Evolutionary conservation across 2,113 vertebrate species (phyloP), one percentile per base, ranked within the genome.

Genomic region (Chaenogobius annularis): DNA sequence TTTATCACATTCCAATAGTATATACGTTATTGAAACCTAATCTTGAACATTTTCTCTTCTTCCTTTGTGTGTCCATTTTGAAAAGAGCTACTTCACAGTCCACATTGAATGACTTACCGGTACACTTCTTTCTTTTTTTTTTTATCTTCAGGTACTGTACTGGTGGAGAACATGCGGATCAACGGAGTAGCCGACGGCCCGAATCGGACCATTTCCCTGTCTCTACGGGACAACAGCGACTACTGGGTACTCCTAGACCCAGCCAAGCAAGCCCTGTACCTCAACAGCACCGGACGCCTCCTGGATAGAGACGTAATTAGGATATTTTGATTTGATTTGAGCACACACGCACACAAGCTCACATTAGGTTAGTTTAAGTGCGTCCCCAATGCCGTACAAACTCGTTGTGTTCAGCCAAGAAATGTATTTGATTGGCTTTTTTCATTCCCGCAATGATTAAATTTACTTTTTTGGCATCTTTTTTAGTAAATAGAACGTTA

Each of bases 151-250:
- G 98, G 98, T 86, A 99, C 98, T 0, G 88, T 99, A 83, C 80
- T 99, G 86, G 96, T 99, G 87, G 96, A 97, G 85, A 97, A 95
- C 77, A 98, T 99, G 97, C 94, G 98, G 88, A 99, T 99, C 84
- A 98, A 98, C 72, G 98, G 98, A 1, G 93, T 94, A 48, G 95
- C 96, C 0, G 90, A 95, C 79, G 97, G 95, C 70, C 94, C 94
- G 0, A 86, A 94, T 52, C 95, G 95, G 22, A 99, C 96, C 77
- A 99, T 99, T 17, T 95, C 96, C 44, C 93, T 99, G 62, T 95
- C 95, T 8, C 83, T 99, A 56, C 95, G 94, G 84, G 95, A 97
- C 89, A 99, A 99, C 37, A 20, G 91, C 1, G 89, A 96, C 84
- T 92, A 95, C 83, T 99, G 98, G 98, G 96, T 99, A 81, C 94